Percentiles rank a stretch among this genome's conserved stretches.
phyloP scores from a whole-genome alignment of 2,797 vertebrate species.

The Lepilemur ruficaudatus region DNA sequence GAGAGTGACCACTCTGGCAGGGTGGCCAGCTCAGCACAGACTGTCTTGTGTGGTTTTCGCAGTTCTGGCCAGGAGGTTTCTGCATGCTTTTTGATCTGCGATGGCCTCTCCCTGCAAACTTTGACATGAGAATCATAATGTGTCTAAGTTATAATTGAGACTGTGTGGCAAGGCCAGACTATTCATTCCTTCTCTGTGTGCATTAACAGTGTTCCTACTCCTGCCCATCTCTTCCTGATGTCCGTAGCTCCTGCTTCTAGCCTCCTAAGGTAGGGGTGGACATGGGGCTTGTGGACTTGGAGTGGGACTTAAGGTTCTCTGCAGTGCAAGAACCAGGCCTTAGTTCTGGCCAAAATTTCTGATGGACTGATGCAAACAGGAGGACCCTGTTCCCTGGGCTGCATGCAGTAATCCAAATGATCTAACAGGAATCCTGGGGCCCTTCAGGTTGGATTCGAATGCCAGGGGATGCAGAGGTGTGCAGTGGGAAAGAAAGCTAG shows the following conservation, averaged over 20 bases:
- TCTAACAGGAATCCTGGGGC: background rate
- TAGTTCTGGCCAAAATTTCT: background rate
- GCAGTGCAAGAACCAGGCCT: background rate
- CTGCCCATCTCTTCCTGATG: fast-evolving
- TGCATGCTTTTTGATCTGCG: background rate
- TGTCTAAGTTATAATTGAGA: background rate
- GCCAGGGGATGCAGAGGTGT: background rate
- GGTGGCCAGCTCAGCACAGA: background rate
- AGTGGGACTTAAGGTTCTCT: background rate
- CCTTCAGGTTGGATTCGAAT: background rate
- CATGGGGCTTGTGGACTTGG: background rate
- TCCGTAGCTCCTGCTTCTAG: fast-evolving
- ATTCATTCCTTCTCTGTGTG: background rate
- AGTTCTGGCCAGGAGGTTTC: background rate
- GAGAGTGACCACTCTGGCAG: background rate
- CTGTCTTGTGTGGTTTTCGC: background rate
- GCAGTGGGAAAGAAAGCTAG: background rate
- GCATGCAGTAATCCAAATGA: background rate
- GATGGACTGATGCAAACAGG: background rate
- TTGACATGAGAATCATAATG: background rate
- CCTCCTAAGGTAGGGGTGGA: background rate
- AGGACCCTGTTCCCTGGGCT: background rate
- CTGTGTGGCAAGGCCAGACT: background rate
- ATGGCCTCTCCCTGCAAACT: background rate
- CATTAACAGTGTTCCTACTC: background rate